phyloP scores from a whole-genome alignment of 2,797 vertebrate species.

The Pangasius krempfi region DNA sequence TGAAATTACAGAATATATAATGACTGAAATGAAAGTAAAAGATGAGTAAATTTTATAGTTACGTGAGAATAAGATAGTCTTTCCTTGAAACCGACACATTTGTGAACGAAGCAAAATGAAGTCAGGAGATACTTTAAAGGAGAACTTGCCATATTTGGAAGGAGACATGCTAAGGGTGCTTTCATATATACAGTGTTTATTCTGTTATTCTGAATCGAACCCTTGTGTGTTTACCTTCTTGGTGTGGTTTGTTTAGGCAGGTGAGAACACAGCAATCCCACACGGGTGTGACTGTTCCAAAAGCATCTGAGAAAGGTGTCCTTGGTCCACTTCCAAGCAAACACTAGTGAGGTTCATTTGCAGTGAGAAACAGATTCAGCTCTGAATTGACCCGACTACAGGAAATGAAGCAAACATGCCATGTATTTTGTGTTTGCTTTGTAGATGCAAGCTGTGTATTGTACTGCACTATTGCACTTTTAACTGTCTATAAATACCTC shows the following conservation, averaged over 20 bases:
- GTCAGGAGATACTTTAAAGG: background rate
- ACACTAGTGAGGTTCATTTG: background rate
- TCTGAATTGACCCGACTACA: background rate
- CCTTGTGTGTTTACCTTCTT: background rate
- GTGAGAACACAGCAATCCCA: slow-evolving; percentile 26
- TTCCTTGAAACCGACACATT: background rate
- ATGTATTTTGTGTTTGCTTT: background rate
- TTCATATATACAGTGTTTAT: background rate
- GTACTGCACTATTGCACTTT: background rate
- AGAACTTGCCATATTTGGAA: background rate
- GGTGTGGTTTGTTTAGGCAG: slow-evolving; percentile 6
- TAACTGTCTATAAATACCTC: background rate
- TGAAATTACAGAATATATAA: background rate
- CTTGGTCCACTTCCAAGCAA: slow-evolving; percentile 13
- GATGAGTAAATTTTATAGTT: background rate
- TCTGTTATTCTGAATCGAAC: background rate
- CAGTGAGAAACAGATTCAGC: background rate
- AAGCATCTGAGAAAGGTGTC: slow-evolving; percentile 24
- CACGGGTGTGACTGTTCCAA: background rate
- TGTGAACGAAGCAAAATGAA: background rate
- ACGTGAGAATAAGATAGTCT: background rate
- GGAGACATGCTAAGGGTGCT: background rate
- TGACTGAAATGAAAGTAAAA: background rate
- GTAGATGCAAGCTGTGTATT: background rate
- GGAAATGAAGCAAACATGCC: background rate